phyloP scores from a whole-genome alignment of 2,113 vertebrate genomes.

The Himantopus leucocephalus region DNA sequence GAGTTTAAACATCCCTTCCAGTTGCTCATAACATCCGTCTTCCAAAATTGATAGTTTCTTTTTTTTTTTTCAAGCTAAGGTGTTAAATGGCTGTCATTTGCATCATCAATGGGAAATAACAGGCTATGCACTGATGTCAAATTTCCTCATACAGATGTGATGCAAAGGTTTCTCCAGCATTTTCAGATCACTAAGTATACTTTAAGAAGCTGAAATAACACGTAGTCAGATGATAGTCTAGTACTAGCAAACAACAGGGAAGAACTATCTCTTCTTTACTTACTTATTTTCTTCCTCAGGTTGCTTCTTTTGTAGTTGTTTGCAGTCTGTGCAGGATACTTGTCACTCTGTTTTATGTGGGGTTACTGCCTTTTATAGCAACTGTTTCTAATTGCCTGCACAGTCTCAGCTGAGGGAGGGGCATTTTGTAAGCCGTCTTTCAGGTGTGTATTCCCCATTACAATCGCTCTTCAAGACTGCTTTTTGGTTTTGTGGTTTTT shows the following conservation, averaged over 20 bases:
- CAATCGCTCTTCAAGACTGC: rapidly evolving
- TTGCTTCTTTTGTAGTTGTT: rapidly evolving
- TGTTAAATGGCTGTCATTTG: neutral
- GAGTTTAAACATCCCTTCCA: neutral
- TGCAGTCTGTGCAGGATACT: neutral
- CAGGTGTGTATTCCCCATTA: neutral
- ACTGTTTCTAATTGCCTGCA: neutral
- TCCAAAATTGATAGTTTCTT: neutral
- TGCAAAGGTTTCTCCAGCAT: neutral
- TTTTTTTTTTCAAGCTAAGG: neutral
- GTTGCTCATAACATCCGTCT: rapidly evolving
- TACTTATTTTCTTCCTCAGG: neutral
- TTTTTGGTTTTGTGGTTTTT: neutral
- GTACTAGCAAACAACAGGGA: neutral
- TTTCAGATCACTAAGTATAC: neutral
- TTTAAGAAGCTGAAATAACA: neutral
- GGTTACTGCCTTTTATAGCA: neutral
- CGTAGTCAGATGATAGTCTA: neutral
- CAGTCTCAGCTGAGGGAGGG: neutral
- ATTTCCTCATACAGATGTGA: neutral
- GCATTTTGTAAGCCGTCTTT: neutral
- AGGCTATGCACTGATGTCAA: too few relatives aligned
- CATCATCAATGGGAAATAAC: neutral
- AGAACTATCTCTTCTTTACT: neutral
- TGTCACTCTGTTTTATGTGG: rapidly evolving